phyloP scores from a whole-genome alignment of 2,113 vertebrate species.

The Eptesicus fuscus region DNA sequence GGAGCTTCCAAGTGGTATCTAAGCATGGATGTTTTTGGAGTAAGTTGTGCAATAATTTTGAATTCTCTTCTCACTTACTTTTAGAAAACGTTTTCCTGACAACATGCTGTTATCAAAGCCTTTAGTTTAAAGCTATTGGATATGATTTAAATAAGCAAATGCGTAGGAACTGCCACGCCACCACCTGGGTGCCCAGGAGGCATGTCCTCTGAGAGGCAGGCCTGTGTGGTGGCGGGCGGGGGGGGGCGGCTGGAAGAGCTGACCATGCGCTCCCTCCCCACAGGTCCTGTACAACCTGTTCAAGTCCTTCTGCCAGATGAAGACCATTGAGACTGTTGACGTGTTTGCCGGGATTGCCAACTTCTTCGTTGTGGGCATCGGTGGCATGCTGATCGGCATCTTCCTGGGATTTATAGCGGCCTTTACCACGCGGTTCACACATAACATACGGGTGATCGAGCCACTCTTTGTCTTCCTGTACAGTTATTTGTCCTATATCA shows the following conservation, averaged over 20 bases:
- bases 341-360: constrained; percentile 92
- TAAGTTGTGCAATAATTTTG: background rate
- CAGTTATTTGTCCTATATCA: constrained; percentile 96
- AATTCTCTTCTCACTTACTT: background rate
- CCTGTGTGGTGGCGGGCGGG: no score
- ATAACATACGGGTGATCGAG: constrained; percentile 94
- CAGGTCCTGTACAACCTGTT: constrained; percentile 98
- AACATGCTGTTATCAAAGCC: background rate
- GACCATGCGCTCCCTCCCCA: constrained; percentile 45
- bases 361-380: constrained; percentile 94
- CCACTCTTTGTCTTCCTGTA: constrained; percentile 98
- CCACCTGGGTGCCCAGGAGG: background rate
- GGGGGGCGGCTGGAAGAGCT: background rate
- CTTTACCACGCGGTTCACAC: constrained; percentile 97
- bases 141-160: background rate
- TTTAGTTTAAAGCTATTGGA: background rate
- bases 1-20: background rate
- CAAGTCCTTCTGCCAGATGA: constrained; percentile 94
- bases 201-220: background rate
- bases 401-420: constrained; percentile 95
- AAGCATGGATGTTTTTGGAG: background rate
- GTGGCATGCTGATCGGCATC: constrained; percentile 92
- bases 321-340: constrained; percentile 89
- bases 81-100: constrained; percentile 2
- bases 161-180: rapidly evolving